Evolutionary conservation across 35 echinoderm and acorn worm genomes (phyloP), one percentile per base, ranked within the genome.

Genomic region (Apostichopus californicus): DNA sequence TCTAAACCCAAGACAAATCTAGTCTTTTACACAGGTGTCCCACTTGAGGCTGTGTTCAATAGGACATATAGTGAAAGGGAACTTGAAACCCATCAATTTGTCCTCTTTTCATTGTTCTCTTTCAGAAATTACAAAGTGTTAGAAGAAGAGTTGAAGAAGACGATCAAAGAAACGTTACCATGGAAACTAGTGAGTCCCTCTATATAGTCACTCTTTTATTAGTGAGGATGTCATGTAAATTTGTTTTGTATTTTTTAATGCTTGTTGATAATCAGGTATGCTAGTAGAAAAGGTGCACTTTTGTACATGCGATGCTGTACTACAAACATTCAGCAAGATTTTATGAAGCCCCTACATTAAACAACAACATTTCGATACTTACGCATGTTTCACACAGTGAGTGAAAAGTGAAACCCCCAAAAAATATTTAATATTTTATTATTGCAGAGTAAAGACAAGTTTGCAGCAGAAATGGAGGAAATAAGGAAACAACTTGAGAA

Each of bases 41-140:
- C 11, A 63, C 26, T 17, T 20, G 5, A 12, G 55, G n/a, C n/a
- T 17, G 54, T 63, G 18, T 66, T 25, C 3, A 12, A 15, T 21
- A 68, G 11, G 64, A 12, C 15, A 9, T 83, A 13, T 56, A 55
- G 24, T 5, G 17, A 34, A 87, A 87, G 25, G 5, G 34, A 58
- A 6, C 13, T 14, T 64, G 14, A 23, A 59, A 87, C 1, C 5
- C 3, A 15, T 59, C 1, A n/a, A 14, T 64, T 64, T 3, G 20
- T 25, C 14, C 18, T 12, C 5, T 72, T 28, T 72, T 53, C 5
- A 14, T 72, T 9, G 23, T 55, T 89, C 5, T 89, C 34, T 25
- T 89, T 58, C 28, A 89, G 86, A 89, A 89, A 89, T 25, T 73
- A 72, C 86, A 89, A 89, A 72, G 53, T 66, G 2, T 89, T 89